Evolutionary conservation across 2,888 invertebrate genomes (phyloP).

Genomic region (Portevinia maculata): DNA sequence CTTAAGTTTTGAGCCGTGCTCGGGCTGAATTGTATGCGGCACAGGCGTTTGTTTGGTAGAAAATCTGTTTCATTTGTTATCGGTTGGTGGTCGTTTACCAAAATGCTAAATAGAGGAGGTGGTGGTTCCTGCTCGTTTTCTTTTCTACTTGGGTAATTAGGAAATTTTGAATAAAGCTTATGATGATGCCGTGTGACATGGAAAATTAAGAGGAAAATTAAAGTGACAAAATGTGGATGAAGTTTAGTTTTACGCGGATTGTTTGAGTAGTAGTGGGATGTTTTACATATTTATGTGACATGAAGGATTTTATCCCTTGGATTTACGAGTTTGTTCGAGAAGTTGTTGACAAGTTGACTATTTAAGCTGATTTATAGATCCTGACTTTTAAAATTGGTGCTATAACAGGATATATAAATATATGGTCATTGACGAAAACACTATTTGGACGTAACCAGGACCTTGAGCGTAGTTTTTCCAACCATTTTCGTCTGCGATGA

Average conservation of each 20-base stretch:
- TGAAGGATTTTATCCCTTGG: slow-evolving; percentile 15
- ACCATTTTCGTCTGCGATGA: no score
- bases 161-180: slow-evolving; percentile 51
- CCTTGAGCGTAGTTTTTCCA: no score
- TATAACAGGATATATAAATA: no score
- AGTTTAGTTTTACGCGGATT: slow-evolving; percentile 13
- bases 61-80: slow-evolving; percentile 70
- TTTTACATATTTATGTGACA: slow-evolving; percentile 10
- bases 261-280: background rate
- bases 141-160: slow-evolving; percentile 49
- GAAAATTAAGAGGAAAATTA: slow-evolving; percentile 27
- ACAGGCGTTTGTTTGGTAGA: slow-evolving; percentile 10
- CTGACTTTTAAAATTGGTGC: background rate
- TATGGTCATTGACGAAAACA: no score
- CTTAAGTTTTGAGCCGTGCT: slow-evolving; percentile 62
- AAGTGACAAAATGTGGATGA: slow-evolving; percentile 21
- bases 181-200: slow-evolving; percentile 46
- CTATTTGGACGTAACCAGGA: no score
- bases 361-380: slow-evolving; percentile 6
- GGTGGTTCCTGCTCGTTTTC: slow-evolving; percentile 19
- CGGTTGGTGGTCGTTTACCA: slow-evolving; percentile 20
- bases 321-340: slow-evolving; percentile 20
- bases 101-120: background rate
- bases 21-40: slow-evolving; percentile 6
- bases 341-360: slow-evolving; percentile 26